Base-by-base conservation (phyloP, 1,140 invertebrate genomes). In the Leptopilina clavipes region DNA sequence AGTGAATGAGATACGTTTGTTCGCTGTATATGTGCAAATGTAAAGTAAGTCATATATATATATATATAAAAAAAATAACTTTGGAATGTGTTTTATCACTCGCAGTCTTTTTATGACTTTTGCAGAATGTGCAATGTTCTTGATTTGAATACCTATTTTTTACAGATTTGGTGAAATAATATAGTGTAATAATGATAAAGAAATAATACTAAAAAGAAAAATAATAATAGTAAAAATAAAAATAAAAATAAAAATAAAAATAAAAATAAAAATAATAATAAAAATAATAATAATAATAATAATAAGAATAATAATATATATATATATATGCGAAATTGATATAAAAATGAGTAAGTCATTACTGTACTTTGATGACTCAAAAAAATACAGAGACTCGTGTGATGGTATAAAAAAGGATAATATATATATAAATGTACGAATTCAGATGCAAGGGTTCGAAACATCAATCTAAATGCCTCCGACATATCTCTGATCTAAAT, bases 401-500 rank as follows among this genome's bases (percentile, higher is more conserved):
- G 59, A 65, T 14, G 11, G 59, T 37, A 65, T 65, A 65, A 14
- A 25, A 22, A 25, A 14, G 11, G 12, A 14, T 48, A 14, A 31
- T 48, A n/a, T 48, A 48, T n/a, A n/a, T 48, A 48, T 12, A 48
- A 48, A 48, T 48, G 45, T n/a, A 65, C 22, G 56, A 65, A 65
- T 25, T 18, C 56, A 25, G 19, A 65, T 65, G 22, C 12, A 65
- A 25, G 19, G 22, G 14, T 6, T 22, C 25, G 11, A 31, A 31
- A 65, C 22, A 65, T 65, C 56, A 22, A 65, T 65, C 56, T 65
- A 65, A 65, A 65, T 65, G 56, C 56, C 56, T 65, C 22, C 22
- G 56, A 65, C 56, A 65, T 65, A 65, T 65, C 56, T 65, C 19
- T 9, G 56, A 65, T 65, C 56, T 65, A 31, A 65, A 65, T 65